phyloP scores from a whole-genome alignment of 2,113 vertebrate species.

The Bucco capensis region DNA sequence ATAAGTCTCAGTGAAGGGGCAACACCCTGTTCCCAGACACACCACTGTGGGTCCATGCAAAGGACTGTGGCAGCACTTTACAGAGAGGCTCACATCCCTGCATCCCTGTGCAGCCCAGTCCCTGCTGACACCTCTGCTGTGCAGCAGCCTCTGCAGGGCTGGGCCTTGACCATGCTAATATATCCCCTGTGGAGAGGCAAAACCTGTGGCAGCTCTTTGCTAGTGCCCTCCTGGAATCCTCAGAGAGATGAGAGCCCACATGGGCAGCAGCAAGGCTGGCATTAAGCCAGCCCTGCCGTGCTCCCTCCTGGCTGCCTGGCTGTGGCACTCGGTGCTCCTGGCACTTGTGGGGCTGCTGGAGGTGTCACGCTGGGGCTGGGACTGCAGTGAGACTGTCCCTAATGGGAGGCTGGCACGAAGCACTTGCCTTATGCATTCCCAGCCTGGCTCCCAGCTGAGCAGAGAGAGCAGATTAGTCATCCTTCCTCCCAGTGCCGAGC shows the following conservation, averaged over 20 bases:
- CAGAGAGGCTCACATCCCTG: neutral
- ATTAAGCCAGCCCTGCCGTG: neutral
- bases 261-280: neutral
- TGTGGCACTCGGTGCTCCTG: accelerated
- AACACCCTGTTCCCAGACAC: neutral
- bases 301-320: neutral
- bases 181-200: neutral
- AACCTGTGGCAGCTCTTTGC: neutral
- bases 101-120: neutral
- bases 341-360: neutral
- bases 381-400: neutral
- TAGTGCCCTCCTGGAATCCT: neutral
- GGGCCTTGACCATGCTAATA: neutral
- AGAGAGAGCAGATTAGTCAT: neutral
- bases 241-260: accelerated
- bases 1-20: neutral
- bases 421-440: neutral
- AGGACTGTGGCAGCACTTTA: neutral
- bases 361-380: neutral
- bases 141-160: neutral
- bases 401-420: neutral
- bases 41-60: accelerated
- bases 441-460: neutral
- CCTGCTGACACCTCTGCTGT: neutral
- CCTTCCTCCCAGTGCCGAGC: neutral